Evolutionary conservation across 2,888 invertebrate species (phyloP).

Genomic region (Stenichneumon culpator): DNA sequence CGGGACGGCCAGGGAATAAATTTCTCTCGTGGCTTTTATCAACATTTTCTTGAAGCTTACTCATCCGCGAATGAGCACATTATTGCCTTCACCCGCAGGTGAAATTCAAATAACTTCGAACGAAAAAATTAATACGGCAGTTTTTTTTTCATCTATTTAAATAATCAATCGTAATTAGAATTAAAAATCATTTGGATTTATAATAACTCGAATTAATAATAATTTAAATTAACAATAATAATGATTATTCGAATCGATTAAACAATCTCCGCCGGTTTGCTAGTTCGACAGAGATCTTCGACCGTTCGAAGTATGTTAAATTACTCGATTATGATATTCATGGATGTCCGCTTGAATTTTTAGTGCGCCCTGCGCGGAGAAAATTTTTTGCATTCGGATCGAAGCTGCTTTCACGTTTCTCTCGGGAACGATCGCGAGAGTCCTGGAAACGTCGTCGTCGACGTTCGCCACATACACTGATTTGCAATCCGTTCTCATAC

Average conservation of each 20-base stretch:
- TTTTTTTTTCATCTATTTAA: too few species aligned
- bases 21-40: neutral
- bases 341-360: neutral
- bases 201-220: too few species aligned
- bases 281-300: too few species aligned
- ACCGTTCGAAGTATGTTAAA: too few species aligned
- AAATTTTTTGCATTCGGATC: constrained; percentile 52
- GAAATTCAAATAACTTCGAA: too few species aligned
- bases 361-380: neutral
- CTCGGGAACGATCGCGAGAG: constrained; percentile 47
- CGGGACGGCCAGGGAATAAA: neutral
- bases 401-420: constrained; percentile 60
- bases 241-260: too few species aligned
- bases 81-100: neutral
- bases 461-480: constrained; percentile 15
- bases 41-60: neutral
- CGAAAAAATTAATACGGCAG: too few species aligned
- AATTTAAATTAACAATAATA: too few species aligned
- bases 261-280: too few species aligned
- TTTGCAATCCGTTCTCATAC: constrained; percentile 66
- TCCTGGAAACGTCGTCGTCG: constrained; percentile 44
- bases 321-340: too few species aligned
- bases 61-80: neutral
- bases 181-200: too few species aligned
- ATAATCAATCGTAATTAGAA: too few species aligned